Evolutionary conservation across 2,113 vertebrate genomes (phyloP).

Genomic region (Cisticola juncidis): DNA sequence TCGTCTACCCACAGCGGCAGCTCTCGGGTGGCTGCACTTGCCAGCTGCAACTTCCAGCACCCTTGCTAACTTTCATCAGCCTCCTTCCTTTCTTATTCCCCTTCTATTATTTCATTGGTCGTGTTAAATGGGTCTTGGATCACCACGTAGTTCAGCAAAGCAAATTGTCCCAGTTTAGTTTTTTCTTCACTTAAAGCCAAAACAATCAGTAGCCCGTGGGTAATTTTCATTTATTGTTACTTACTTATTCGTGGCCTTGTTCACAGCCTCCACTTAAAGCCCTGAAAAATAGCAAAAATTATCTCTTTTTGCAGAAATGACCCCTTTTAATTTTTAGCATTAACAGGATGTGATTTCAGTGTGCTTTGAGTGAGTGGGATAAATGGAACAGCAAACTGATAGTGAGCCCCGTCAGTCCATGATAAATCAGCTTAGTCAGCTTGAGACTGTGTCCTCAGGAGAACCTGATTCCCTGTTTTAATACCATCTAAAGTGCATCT

Average conservation of each 20-base stretch:
- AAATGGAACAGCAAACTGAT: background rate
- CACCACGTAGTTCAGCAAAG: background rate
- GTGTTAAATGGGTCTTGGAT: background rate
- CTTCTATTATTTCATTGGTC: background rate
- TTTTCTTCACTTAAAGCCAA: background rate
- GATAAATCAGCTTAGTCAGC: background rate
- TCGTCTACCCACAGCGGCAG: background rate
- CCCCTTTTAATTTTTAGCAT: background rate
- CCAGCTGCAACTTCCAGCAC: background rate
- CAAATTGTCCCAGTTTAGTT: background rate
- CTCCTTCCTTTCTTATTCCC: background rate
- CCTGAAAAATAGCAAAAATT: background rate
- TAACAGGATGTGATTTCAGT: background rate
- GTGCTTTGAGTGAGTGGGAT: background rate
- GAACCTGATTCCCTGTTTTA: background rate
- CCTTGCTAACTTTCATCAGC: background rate
- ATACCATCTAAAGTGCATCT: background rate
- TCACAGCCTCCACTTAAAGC: background rate
- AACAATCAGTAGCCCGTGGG: background rate
- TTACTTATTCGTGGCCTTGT: background rate
- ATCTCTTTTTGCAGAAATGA: rapidly evolving
- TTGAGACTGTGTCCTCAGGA: background rate
- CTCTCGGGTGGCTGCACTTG: background rate
- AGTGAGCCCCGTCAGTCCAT: background rate
- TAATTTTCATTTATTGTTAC: background rate